These are phyloP conservation scores for Rhineura floridana DNA, from an alignment of 2,113 vertebrate species.

Conservation along the genomic window DNA sequence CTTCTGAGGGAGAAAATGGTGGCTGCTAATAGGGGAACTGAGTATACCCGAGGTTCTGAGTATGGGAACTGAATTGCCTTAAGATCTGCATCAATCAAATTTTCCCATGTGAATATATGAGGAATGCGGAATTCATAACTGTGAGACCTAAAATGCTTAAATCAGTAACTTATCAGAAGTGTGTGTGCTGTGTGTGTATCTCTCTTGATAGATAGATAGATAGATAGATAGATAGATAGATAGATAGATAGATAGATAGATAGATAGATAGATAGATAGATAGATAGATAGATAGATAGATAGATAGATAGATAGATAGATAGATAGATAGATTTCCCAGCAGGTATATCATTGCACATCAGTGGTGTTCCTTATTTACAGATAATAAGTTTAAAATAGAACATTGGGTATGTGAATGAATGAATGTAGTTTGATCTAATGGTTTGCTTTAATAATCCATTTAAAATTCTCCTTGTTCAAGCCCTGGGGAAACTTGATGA, in stretches of 20 bases:
- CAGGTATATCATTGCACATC: background rate
- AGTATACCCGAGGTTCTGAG: background rate
- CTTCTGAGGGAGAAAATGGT: background rate
- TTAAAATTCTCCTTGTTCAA: slow-evolving; percentile 15
- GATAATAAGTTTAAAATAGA: slow-evolving; percentile 11
- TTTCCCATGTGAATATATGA: background rate
- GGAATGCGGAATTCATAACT: background rate
- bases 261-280: no score
- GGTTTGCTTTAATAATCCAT: slow-evolving; percentile 3
- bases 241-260: no score
- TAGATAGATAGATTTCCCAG: background rate
- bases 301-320: no score
- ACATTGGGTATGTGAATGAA: slow-evolving; percentile 25
- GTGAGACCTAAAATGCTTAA: background rate
- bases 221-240: no score
- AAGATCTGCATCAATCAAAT: background rate
- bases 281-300: no score
- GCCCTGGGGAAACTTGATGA: slow-evolving; percentile 18
- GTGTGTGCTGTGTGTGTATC: background rate
- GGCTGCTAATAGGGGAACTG: background rate
- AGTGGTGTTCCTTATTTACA: slow-evolving; percentile 23
- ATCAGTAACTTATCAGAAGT: background rate
- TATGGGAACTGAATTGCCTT: background rate
- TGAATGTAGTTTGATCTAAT: slow-evolving; percentile 17
- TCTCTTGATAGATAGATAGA: background rate